These are phyloP conservation scores for Oophaga sylvatica DNA, from an alignment of 2,797 vertebrate genomes.

Conservation along the genomic window DNA sequence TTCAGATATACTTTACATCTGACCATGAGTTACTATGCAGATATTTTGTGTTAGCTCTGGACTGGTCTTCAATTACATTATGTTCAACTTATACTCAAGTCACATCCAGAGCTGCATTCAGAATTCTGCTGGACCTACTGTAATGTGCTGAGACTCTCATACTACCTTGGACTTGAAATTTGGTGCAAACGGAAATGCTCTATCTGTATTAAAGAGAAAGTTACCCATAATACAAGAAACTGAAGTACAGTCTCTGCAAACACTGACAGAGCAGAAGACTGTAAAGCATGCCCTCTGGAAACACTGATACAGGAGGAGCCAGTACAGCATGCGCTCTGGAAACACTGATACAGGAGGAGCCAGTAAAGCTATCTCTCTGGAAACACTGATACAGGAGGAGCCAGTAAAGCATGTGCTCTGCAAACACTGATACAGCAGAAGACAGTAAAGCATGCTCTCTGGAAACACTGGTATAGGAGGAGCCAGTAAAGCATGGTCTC, in stretches of 20 bases:
- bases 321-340: no score
- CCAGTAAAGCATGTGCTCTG: background rate
- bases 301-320: no score
- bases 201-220: background rate
- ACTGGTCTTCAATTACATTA: background rate
- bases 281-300: no score
- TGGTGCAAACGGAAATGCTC: background rate
- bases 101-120: background rate
- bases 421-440: no score
- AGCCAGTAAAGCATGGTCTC: no score
- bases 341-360: no score
- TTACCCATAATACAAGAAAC: background rate
- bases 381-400: background rate
- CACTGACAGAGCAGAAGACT: no score
- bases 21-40: background rate
- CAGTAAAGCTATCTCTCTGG: no score
- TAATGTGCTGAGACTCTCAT: background rate
- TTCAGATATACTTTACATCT: background rate
- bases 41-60: background rate
- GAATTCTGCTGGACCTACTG: background rate
- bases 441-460: background rate
- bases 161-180: background rate
- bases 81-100: background rate
- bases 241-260: no score
- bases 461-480: no score